These are phyloP conservation scores for Salvator merianae DNA, from an alignment of 2,113 vertebrate species.

Conservation along the genomic window DNA sequence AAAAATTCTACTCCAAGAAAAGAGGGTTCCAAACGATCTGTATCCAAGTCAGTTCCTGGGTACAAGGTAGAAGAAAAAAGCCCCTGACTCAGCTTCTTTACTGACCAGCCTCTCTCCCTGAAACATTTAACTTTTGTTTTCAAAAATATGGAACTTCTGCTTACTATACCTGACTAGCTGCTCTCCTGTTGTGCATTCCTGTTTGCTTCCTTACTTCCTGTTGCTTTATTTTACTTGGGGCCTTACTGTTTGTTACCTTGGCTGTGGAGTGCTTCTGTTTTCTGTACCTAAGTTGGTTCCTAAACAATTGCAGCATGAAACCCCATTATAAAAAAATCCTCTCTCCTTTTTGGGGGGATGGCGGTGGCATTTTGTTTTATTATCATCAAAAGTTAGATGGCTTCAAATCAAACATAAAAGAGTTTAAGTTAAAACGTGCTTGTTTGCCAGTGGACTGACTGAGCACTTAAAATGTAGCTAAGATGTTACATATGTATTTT, in stretches of 20 bases:
- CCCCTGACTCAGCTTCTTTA: conserved; percentile 88
- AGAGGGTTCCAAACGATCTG: conserved; percentile 87
- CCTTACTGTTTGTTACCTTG: conserved; percentile 62
- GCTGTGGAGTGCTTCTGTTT: conserved; percentile 61
- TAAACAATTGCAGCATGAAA: conserved; percentile 49
- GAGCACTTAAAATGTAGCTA: conserved; percentile 39
- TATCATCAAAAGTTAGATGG: not conserved
- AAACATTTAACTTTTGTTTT: conserved; percentile 62
- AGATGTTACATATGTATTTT: conserved; percentile 19
- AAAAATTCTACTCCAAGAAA: conserved; percentile 85
- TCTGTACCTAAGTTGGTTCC: conserved; percentile 54
- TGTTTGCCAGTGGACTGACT: conserved; percentile 14
- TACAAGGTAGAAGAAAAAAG: conserved; percentile 99
- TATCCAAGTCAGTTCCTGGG: conserved; percentile 92
- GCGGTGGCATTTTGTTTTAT: not conserved
- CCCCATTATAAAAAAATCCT: conserved; percentile 36
- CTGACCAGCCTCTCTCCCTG: conserved; percentile 76
- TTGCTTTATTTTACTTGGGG: conserved; percentile 64
- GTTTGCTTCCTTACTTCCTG: conserved; percentile 63
- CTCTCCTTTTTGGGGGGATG: not conserved
- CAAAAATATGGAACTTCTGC: conserved; percentile 63
- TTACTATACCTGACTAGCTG: conserved; percentile 63
- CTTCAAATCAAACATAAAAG: conserved; percentile 34
- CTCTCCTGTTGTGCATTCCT: conserved; percentile 61
- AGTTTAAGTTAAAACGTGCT: not conserved